phyloP scores from a whole-genome alignment of 2,797 vertebrate species.

The Rhyacichthys aspro region DNA sequence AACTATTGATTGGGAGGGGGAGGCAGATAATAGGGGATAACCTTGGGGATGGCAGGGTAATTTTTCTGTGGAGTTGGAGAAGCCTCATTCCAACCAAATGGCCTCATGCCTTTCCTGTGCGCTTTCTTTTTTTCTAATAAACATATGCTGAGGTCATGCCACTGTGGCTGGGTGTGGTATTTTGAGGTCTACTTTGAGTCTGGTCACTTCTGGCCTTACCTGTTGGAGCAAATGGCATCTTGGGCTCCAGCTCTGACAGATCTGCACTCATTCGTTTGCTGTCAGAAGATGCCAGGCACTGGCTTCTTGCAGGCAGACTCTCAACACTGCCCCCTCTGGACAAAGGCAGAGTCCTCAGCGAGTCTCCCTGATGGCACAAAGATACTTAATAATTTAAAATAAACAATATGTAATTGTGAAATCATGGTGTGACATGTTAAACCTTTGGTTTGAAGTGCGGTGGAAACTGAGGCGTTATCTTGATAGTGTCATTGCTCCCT shows the following conservation, averaged over 20 bases:
- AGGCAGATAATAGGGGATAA: constrained; percentile 13
- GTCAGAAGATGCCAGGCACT: constrained; percentile 84
- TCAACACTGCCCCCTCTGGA: constrained; percentile 96
- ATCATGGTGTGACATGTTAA: constrained; percentile 7
- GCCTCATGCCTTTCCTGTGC: constrained; percentile 15
- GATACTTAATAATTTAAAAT: not conserved
- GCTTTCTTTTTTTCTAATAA: too few relatives aligned
- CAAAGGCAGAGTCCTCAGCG: constrained; percentile 87
- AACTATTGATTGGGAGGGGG: too few relatives aligned
- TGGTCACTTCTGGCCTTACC: constrained; percentile 77
- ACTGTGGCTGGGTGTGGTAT: not conserved
- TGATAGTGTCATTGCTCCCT: constrained; percentile 97
- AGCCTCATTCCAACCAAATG: too few relatives aligned
- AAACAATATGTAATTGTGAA: too few relatives aligned
- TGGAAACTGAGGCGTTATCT: constrained; percentile 90
- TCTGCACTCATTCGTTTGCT: constrained; percentile 95
- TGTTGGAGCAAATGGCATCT: constrained; percentile 85
- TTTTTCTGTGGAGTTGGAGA: too few relatives aligned
- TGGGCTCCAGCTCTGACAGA: constrained; percentile 94
- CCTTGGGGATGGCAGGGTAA: too few relatives aligned
- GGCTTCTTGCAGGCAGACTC: constrained; percentile 87
- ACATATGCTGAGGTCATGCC: constrained; percentile 1
- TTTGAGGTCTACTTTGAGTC: not conserved
- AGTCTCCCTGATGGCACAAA: constrained; percentile 80
- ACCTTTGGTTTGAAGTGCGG: constrained; percentile 87